Base-by-base conservation (phyloP, 2,113 vertebrate species). In the Thalassoma bifasciatum region DNA sequence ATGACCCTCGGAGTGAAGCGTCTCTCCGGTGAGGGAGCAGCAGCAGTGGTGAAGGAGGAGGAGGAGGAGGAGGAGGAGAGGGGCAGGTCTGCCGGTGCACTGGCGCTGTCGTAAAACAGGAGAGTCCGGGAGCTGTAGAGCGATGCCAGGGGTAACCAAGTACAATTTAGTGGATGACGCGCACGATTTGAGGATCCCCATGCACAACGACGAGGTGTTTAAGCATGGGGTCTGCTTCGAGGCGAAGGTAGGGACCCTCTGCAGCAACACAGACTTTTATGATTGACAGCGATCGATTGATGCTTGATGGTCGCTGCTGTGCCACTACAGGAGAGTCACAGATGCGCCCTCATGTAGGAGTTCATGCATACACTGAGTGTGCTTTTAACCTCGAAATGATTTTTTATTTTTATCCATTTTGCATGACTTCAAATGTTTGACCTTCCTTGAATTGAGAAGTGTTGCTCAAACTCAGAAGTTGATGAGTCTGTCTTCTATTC, bases 191-290 rank as follows among this genome's bases (percentile, higher is more conserved):
- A 95, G 96, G 89, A 94, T 96, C 90, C 97, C 96, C 23, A 91
- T 96, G 93, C 96, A 98, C 93, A 97, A 96, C 94, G 97, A 98
- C 66, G 97, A 97, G 89, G 96, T 96, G 75, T 98, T 98, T 76
- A 95, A 97, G 88, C 95, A 97, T 87, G 97, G 97, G 83, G 95
- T 98, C 86, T 94, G 92, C 89, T 98, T 98, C 90, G 96, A 98
- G 88, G 97, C 96, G 78, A 98, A 98, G 96, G 97, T 98, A 92
- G 81, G 94, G 38, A 54, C 37, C 30, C 66, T 49, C 69, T 72
- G 75, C 73, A 84, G 75, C 73, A 84, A 73, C 85, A 85, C 56
- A 79, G 62, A 74, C 50, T 77, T n/a, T 64, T 73, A 4, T 62
- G 44, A 37, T 17, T 22, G 61, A 16, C 47, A 14, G 61, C 36